Evolutionary conservation across 2,113 vertebrate genomes (phyloP).

Genomic region (Dipodomys merriami): DNA sequence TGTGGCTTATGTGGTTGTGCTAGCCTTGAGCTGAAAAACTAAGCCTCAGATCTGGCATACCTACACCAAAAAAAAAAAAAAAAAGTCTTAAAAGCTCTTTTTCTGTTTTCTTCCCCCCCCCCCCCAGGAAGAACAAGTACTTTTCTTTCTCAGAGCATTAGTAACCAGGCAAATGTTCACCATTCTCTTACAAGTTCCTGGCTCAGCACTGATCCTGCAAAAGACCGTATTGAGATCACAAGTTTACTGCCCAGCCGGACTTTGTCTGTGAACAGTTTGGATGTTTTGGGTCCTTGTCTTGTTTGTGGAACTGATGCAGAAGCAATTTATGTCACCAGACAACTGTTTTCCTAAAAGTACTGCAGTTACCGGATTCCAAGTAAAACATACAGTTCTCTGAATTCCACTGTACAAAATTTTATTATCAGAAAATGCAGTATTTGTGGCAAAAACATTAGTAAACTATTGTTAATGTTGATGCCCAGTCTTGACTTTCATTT

Average conservation of each 20-base stretch:
- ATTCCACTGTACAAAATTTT: slow-evolving; percentile 53
- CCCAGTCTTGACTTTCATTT: slow-evolving; percentile 5
- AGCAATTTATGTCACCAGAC: slow-evolving; percentile 95
- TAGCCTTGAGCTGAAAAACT: too few species aligned
- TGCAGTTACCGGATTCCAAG: neutral
- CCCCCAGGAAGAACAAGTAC: slow-evolving; percentile 91
- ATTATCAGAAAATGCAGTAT: slow-evolving; percentile 41
- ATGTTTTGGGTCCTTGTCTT: slow-evolving; percentile 95
- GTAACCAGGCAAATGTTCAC: slow-evolving; percentile 86
- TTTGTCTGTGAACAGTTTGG: slow-evolving; percentile 96
- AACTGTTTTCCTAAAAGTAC: slow-evolving; percentile 86
- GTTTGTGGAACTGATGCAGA: slow-evolving; percentile 97
- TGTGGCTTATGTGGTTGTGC: too few species aligned
- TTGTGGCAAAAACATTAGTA: neutral
- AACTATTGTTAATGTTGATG: neutral
- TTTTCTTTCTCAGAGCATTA: slow-evolving; percentile 88
- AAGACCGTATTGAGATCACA: slow-evolving; percentile 94
- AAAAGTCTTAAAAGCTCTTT: slow-evolving; percentile 17
- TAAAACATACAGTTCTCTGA: slow-evolving; percentile 17
- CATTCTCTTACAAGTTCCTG: slow-evolving; percentile 92
- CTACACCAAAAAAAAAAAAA: too few species aligned
- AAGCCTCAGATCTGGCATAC: too few species aligned
- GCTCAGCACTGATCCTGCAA: slow-evolving; percentile 94
- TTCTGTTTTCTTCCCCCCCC: slow-evolving; percentile 32
- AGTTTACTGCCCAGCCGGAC: slow-evolving; percentile 95